Evolutionary conservation across 2,797 vertebrate genomes (phyloP).

Genomic region (Urosaurus nigricauda): DNA sequence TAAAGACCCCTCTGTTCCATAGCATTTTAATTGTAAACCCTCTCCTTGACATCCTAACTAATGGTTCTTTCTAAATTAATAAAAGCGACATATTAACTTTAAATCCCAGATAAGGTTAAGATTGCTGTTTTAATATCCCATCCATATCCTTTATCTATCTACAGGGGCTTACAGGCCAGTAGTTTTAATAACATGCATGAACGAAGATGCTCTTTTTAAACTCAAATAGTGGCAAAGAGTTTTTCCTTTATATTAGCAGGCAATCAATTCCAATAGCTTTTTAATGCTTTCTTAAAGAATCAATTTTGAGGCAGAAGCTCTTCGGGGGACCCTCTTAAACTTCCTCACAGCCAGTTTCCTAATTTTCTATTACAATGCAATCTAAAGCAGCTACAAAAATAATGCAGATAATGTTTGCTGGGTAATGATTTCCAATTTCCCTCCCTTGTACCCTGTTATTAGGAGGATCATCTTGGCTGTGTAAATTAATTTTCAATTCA

Average conservation of each 20-base stretch:
- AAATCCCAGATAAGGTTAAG: slow-evolving; percentile 82
- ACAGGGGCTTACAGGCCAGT: slow-evolving; percentile 86
- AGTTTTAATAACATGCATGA: slow-evolving; percentile 95
- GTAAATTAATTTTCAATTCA: slow-evolving; percentile 95
- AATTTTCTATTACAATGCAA: slow-evolving; percentile 87
- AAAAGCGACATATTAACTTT: slow-evolving; percentile 85
- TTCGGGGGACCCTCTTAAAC: slow-evolving; percentile 84
- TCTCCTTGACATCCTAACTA: slow-evolving; percentile 86
- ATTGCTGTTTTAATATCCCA: slow-evolving; percentile 84
- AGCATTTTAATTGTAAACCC: slow-evolving; percentile 82
- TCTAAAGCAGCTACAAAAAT: slow-evolving; percentile 87
- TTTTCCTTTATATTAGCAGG: slow-evolving; percentile 88
- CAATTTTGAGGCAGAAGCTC: slow-evolving; percentile 86
- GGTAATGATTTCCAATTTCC: slow-evolving; percentile 94
- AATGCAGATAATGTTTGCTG: slow-evolving; percentile 91
- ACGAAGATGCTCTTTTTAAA: slow-evolving; percentile 85
- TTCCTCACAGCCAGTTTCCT: slow-evolving; percentile 83
- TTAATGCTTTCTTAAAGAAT: slow-evolving; percentile 89
- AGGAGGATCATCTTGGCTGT: slow-evolving; percentile 87
- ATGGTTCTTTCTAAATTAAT: slow-evolving; percentile 83
- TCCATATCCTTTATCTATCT: slow-evolving; percentile 87
- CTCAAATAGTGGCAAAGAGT: slow-evolving; percentile 81
- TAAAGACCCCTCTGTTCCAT: slow-evolving; percentile 76
- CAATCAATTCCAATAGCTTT: slow-evolving; percentile 91
- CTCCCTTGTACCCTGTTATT: slow-evolving; percentile 89